phyloP scores from a whole-genome alignment of 2,888 invertebrate genomes.

The Agrotis puta region DNA sequence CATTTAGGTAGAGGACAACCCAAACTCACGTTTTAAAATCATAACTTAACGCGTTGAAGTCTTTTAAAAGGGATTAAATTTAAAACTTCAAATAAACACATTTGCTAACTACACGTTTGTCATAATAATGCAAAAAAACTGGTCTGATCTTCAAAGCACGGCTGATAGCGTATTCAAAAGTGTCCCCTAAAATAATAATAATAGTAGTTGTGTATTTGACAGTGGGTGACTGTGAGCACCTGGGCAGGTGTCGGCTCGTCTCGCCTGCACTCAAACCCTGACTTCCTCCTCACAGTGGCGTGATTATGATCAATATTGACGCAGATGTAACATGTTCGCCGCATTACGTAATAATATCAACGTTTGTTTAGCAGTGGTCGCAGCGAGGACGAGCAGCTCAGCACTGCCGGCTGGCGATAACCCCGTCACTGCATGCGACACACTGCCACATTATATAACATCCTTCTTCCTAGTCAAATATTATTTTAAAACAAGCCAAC shows the following conservation, averaged over 20 bases:
- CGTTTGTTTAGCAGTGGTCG: constrained; percentile 76
- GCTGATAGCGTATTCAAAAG: constrained; percentile 4
- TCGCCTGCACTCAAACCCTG: constrained; percentile 76
- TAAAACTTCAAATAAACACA: constrained; percentile 45
- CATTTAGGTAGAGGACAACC: neutral
- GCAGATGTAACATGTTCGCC: constrained; percentile 82
- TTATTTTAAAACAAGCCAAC: neutral
- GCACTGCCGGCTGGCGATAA: constrained; percentile 72
- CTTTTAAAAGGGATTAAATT: constrained; percentile 80
- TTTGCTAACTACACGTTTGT: neutral
- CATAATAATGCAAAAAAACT: neutral
- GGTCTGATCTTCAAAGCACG: neutral
- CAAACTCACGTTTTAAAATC: neutral
- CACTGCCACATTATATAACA: constrained; percentile 60
- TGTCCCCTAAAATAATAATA: constrained; percentile 26
- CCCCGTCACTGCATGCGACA: constrained; percentile 63
- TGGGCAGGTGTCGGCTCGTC: constrained; percentile 76
- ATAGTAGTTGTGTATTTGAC: constrained; percentile 3
- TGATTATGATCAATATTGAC: constrained; percentile 88
- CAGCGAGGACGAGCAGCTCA: constrained; percentile 75
- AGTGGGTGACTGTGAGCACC: constrained; percentile 60
- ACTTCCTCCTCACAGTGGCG: constrained; percentile 80
- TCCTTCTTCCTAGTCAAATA: constrained; percentile 3
- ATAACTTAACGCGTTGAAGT: constrained; percentile 83
- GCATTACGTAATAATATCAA: constrained; percentile 85